A percentile compares a stretch with the other conserved stretches of the same genome.
phyloP scores from a whole-genome alignment of 2,888 invertebrate genomes.

The Nephrotoma flavescens region DNA sequence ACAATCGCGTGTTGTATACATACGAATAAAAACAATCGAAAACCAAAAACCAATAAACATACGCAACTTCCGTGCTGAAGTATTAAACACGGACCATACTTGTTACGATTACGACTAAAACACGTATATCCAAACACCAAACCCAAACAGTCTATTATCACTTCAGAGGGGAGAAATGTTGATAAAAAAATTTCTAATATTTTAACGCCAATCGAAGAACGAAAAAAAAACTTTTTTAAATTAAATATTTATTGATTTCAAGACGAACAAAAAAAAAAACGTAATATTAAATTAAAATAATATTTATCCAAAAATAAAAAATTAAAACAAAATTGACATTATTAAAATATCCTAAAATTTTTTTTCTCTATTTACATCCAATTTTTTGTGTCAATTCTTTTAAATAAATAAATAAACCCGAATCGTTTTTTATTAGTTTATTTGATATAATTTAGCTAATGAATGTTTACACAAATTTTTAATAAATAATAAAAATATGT shows the following conservation, averaged over 20 bases:
- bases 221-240: neutral
- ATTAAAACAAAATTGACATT: neutral
- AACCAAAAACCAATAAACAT: neutral
- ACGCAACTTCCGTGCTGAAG: neutral
- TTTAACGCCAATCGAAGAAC: neutral
- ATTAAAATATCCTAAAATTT: neutral
- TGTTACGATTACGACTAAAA: neutral
- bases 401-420: neutral
- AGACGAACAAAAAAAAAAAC: neutral
- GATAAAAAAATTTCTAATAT: neutral
- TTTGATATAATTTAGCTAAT: neutral
- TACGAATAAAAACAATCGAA: neutral
- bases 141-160: neutral
- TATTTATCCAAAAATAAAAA: neutral
- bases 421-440: neutral
- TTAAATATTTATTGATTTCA: neutral
- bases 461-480: neutral
- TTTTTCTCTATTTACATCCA: neutral
- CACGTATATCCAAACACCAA: neutral
- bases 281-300: neutral
- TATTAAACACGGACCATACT: neutral
- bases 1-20: no score
- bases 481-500: neutral
- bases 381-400: neutral
- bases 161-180: neutral